These are phyloP conservation scores for Morpho achilles DNA, from an alignment of 2,888 invertebrate genomes.

Conservation along the genomic window DNA sequence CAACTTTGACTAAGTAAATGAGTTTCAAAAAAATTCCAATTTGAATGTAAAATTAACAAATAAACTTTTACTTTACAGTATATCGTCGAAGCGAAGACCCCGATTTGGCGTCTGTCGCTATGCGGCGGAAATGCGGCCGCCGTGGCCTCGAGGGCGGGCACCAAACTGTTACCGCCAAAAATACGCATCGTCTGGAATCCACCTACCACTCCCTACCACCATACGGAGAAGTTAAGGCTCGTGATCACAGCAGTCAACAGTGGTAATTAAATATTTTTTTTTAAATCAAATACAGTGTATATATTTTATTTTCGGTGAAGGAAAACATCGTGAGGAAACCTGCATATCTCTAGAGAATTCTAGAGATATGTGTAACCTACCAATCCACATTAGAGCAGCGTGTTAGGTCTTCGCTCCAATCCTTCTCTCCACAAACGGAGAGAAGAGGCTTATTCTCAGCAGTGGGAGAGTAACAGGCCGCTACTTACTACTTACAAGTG, in stretches of 20 bases:
- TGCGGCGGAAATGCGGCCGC: conserved; percentile 78
- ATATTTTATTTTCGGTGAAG: too few species aligned
- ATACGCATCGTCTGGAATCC: conserved; percentile 78
- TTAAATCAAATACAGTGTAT: neutral
- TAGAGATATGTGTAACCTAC: too few species aligned
- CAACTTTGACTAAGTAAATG: too few species aligned
- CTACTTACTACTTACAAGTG: too few species aligned
- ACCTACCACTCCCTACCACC: conserved; percentile 62
- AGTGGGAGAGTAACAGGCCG: too few species aligned
- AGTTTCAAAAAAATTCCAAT: neutral
- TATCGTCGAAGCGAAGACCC: conserved; percentile 58
- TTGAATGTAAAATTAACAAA: neutral
- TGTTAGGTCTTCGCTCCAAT: too few species aligned
- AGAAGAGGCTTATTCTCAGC: too few species aligned
- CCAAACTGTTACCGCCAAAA: conserved; percentile 75
- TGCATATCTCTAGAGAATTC: too few species aligned
- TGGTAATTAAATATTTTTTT: conserved; percentile 43
- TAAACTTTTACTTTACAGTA: conserved; percentile 46
- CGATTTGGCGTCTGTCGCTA: conserved; percentile 78
- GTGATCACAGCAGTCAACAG: conserved; percentile 71
- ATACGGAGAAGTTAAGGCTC: conserved; percentile 67
- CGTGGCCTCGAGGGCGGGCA: conserved; percentile 64
- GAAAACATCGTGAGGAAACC: too few species aligned
- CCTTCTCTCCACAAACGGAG: too few species aligned
- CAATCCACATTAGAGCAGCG: too few species aligned